phyloP scores from a whole-genome alignment of 1,140 invertebrate genomes.

The Zaprionus ghesquierei region DNA sequence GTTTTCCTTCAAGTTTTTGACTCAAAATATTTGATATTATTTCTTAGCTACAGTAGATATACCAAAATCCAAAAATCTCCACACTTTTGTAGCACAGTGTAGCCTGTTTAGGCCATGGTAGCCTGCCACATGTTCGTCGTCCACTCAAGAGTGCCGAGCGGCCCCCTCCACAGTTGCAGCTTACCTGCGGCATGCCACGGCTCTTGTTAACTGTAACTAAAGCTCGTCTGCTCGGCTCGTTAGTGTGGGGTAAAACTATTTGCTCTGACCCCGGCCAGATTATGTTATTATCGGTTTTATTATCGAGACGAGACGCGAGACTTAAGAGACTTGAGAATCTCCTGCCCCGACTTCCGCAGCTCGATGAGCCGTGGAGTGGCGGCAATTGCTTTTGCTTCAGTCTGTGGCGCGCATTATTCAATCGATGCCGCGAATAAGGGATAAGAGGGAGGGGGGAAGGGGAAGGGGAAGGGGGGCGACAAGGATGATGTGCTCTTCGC shows the following conservation, averaged over 20 bases:
- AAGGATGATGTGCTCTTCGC: slow-evolving; percentile 21
- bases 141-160: neutral
- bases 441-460: neutral
- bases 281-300: slow-evolving; percentile 78
- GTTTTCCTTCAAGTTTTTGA: no score
- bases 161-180: no score
- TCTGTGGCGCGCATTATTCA: slow-evolving; percentile 22
- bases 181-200: slow-evolving; percentile 49
- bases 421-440: neutral
- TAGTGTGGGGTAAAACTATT: slow-evolving; percentile 25
- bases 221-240: slow-evolving; percentile 49
- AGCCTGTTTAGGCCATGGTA: neutral
- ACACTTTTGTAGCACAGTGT: slow-evolving; percentile 13
- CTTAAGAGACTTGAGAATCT: slow-evolving; percentile 16
- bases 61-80: neutral
- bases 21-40: no score
- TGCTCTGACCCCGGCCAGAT: slow-evolving; percentile 38
- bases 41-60: no score
- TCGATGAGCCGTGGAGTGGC: neutral
- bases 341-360: neutral
- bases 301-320: slow-evolving; percentile 55
- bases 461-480: no score
- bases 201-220: slow-evolving; percentile 70
- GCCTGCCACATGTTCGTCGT: neutral
- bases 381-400: neutral